Evolutionary conservation across 2,888 invertebrate species (phyloP).

Genomic region (Polyploca ridens): DNA sequence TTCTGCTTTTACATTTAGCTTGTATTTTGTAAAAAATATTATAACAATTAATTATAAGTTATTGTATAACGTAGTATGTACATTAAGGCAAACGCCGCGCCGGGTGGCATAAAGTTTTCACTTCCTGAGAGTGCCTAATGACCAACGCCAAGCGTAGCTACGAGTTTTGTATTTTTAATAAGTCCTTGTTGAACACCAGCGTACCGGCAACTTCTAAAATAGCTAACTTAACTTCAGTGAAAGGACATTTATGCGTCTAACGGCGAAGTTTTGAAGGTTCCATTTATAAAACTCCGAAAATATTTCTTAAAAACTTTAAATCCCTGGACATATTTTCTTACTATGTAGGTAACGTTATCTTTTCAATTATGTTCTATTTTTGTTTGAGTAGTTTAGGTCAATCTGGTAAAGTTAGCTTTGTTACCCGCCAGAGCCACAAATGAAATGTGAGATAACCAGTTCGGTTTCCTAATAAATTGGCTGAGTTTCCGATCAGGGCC

Average conservation of each 20-base stretch:
- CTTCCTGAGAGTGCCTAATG: slow-evolving; percentile 50
- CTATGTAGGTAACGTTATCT: background rate
- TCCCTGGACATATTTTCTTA: background rate
- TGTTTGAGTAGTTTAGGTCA: background rate
- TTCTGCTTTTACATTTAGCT: background rate
- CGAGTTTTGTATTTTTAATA: slow-evolving; percentile 71
- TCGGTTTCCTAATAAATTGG: slow-evolving; percentile 63
- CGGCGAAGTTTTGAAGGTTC: slow-evolving; percentile 16
- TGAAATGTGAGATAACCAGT: slow-evolving; percentile 48
- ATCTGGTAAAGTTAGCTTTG: background rate
- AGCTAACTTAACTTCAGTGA: slow-evolving; percentile 22
- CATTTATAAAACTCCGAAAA: slow-evolving; percentile 1
- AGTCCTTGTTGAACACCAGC: slow-evolving; percentile 48
- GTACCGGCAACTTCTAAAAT: slow-evolving; percentile 42
- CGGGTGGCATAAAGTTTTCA: slow-evolving; percentile 51
- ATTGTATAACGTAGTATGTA: slow-evolving; percentile 46
- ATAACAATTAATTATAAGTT: slow-evolving; percentile 45
- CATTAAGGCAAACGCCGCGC: slow-evolving; percentile 43
- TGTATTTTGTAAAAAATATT: background rate
- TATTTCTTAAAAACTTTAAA: background rate
- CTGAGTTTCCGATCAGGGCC: slow-evolving; percentile 55
- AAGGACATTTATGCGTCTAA: slow-evolving; percentile 36
- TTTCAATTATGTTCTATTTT: background rate
- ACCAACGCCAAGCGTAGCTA: slow-evolving; percentile 48
- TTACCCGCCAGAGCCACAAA: slow-evolving; percentile 19